phyloP scores from a whole-genome alignment of 2,113 vertebrate genomes.

The Phyllopteryx taeniolatus region DNA sequence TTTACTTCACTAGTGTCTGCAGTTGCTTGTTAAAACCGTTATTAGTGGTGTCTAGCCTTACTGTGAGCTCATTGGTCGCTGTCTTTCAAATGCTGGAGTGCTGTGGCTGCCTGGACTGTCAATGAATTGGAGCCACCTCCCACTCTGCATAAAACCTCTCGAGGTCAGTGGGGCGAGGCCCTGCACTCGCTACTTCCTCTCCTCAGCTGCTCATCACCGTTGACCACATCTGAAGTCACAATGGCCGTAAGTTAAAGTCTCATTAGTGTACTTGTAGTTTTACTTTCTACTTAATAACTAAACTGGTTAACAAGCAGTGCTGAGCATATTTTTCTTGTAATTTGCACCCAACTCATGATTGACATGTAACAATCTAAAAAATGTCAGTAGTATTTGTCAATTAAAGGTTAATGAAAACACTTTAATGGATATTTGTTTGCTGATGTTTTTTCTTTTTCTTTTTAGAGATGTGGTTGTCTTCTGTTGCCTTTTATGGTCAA shows the following conservation, averaged over 20 bases:
- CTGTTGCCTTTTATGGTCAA: slow-evolving; percentile 61
- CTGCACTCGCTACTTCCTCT: slow-evolving; percentile 26
- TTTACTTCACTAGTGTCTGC: not conserved
- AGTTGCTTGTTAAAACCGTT: slow-evolving; percentile 18
- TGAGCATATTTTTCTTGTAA: not conserved
- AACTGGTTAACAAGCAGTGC: not conserved
- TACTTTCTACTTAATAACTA: not conserved
- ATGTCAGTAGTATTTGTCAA: not conserved
- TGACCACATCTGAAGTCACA: slow-evolving; percentile 43
- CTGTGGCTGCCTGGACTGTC: slow-evolving; percentile 35
- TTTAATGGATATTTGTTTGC: not conserved
- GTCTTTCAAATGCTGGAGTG: not conserved
- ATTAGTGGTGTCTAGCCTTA: slow-evolving; percentile 7
- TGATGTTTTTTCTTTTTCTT: not conserved
- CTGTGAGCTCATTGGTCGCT: slow-evolving; percentile 9
- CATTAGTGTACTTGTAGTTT: not conserved
- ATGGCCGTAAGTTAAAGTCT: slow-evolving; percentile 49
- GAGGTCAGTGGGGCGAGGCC: slow-evolving; percentile 22
- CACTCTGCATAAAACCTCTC: slow-evolving; percentile 36
- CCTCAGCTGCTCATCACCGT: not conserved
- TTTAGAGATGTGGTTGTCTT: not conserved
- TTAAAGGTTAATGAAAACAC: not conserved
- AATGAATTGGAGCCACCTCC: slow-evolving; percentile 25
- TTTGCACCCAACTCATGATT: slow-evolving; percentile 6
- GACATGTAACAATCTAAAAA: not conserved